phyloP scores from a whole-genome alignment of 2,797 vertebrate species.

The Spondyliosoma cantharus region DNA sequence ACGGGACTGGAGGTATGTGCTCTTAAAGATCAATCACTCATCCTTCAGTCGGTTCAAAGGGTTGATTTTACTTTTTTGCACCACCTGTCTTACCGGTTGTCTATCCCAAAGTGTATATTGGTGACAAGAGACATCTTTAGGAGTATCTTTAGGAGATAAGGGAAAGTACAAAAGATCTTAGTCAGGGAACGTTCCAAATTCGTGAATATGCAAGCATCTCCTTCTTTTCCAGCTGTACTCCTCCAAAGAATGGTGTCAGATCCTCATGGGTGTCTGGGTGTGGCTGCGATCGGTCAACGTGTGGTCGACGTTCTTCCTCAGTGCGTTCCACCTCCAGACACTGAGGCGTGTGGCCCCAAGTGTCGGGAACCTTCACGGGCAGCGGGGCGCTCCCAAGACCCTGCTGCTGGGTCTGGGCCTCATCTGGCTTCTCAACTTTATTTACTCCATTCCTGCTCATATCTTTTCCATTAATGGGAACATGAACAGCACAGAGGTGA shows the following conservation, averaged over 20 bases:
- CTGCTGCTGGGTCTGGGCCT: slow-evolving; percentile 72
- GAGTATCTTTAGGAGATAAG: neutral
- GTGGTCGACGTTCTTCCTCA: slow-evolving; percentile 87
- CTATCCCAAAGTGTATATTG: neutral
- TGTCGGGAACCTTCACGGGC: neutral
- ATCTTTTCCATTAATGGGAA: slow-evolving; percentile 80
- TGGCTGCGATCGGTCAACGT: slow-evolving; percentile 86
- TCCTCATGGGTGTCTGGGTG: slow-evolving; percentile 88
- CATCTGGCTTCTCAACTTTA: slow-evolving; percentile 83
- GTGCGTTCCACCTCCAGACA: slow-evolving; percentile 85
- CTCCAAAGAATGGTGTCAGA: slow-evolving; percentile 79
- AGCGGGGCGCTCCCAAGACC: slow-evolving; percentile 54
- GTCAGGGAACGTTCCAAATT: neutral
- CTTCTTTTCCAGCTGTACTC: slow-evolving; percentile 72
- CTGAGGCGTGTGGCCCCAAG: slow-evolving; percentile 78
- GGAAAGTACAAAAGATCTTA: neutral
- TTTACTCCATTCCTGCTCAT: slow-evolving; percentile 85
- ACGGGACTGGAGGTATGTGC: slow-evolving; percentile 78
- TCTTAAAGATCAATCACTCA: neutral
- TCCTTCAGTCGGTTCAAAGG: neutral
- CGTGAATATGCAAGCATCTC: neutral
- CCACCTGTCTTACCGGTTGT: neutral
- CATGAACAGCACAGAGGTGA: slow-evolving; percentile 85
- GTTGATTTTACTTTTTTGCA: neutral
- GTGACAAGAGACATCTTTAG: neutral